These are phyloP conservation scores for Spodoptera picta DNA, from an alignment of 2,888 invertebrate genomes.

Conservation along the genomic window DNA sequence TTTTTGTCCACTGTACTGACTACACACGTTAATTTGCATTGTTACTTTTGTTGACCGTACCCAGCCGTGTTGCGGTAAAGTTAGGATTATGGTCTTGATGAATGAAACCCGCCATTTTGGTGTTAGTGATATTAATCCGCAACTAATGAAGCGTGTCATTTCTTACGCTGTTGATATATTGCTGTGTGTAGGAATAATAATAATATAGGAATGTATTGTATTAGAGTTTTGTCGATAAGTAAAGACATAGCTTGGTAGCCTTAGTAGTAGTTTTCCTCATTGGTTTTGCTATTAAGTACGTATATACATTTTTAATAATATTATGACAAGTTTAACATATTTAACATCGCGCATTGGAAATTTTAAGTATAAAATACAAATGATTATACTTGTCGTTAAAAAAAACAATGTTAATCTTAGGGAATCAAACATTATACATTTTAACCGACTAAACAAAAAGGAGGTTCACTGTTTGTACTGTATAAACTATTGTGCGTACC, in stretches of 20 bases:
- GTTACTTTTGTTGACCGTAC: slow-evolving; percentile 55
- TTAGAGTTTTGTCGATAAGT: slow-evolving; percentile 10
- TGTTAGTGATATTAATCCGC: slow-evolving; percentile 62
- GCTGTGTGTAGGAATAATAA: slow-evolving; percentile 10
- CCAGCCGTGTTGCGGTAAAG: slow-evolving; percentile 52
- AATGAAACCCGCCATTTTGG: slow-evolving; percentile 61
- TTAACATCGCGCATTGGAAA: no score
- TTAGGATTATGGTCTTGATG: slow-evolving; percentile 66
- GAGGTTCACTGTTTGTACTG: no score
- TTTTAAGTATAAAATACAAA: no score
- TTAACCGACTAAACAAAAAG: no score
- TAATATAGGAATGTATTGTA: slow-evolving; percentile 8
- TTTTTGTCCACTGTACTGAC: slow-evolving; percentile 35
- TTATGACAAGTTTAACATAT: no score
- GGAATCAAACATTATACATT: no score
- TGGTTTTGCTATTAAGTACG: no score
- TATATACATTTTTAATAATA: no score
- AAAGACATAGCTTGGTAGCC: slow-evolving; percentile 3
- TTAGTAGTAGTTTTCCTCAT: no score
- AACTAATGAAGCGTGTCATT: slow-evolving; percentile 66
- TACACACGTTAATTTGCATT: slow-evolving; percentile 49
- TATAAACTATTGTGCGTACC: no score
- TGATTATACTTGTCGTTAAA: no score
- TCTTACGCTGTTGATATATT: slow-evolving; percentile 51
- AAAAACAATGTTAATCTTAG: no score